Conservation (phyloP, 64 coral and sea anemone species). For the Cladopsammia gracilis region DNA sequence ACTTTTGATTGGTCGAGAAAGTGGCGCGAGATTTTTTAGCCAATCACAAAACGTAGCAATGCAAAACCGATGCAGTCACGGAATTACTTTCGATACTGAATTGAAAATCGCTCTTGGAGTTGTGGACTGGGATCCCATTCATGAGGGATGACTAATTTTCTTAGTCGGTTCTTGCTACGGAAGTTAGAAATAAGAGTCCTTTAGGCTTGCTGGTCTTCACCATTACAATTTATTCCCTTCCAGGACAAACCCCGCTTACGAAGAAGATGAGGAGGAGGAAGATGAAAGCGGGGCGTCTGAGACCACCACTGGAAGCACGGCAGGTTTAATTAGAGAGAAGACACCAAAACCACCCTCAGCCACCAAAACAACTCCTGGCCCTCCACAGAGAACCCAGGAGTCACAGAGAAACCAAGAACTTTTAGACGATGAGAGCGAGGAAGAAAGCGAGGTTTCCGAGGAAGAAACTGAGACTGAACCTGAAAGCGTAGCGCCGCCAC, state of each 20-base stretch:
- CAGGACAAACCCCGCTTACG: slow-evolving; percentile 52
- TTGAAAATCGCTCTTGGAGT: too few species aligned
- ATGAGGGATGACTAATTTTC: too few species aligned
- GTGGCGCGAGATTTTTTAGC: too few species aligned
- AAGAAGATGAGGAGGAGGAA: slow-evolving; percentile 64
- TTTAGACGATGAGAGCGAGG: slow-evolving; percentile 24
- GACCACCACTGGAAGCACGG: slow-evolving; percentile 18
- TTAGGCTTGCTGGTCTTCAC: not conserved
- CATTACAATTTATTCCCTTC: not conserved
- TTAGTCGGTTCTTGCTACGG: too few species aligned
- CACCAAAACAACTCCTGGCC: not conserved
- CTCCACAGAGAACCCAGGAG: not conserved
- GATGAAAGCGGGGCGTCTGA: slow-evolving; percentile 32
- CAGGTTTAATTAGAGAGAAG: not conserved
- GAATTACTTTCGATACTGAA: too few species aligned
- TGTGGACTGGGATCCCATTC: too few species aligned
- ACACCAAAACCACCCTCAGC: not conserved
- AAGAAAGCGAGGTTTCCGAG: slow-evolving; percentile 30
- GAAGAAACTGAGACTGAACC: slow-evolving; percentile 42
- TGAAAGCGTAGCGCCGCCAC: slow-evolving; percentile 36
- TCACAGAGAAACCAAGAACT: not conserved
- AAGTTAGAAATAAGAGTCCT: not conserved
- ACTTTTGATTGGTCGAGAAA: too few species aligned
- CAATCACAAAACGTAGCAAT: too few species aligned
- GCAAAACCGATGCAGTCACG: too few species aligned